These are phyloP conservation scores for Ryuthela nishihirai DNA, from an alignment of 2,888 invertebrate genomes.

Conservation along the genomic window DNA sequence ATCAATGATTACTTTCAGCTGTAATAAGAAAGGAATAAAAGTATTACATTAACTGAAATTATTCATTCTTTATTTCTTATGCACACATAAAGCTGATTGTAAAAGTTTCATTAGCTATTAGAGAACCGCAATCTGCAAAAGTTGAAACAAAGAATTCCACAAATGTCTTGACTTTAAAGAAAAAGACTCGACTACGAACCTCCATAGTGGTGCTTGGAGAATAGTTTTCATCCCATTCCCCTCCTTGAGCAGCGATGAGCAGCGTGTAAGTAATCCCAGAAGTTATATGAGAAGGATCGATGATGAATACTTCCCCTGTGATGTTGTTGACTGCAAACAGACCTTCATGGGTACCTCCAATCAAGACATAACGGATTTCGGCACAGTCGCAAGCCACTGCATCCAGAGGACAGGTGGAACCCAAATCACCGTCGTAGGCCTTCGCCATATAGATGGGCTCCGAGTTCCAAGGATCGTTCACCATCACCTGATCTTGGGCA, in stretches of 20 bases:
- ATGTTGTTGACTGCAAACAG: constrained; percentile 34
- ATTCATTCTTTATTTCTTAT: too few relatives aligned
- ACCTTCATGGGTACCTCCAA: constrained; percentile 5
- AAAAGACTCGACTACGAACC: too few relatives aligned
- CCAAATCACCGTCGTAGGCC: constrained; percentile 32
- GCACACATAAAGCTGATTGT: too few relatives aligned
- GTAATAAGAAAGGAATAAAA: neutral
- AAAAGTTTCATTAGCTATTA: too few relatives aligned
- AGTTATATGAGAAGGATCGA: constrained; percentile 11
- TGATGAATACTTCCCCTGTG: constrained; percentile 37
- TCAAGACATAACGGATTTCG: constrained; percentile 22
- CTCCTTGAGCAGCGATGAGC: constrained; percentile 16
- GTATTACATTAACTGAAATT: too few relatives aligned
- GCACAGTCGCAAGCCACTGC: constrained; percentile 34
- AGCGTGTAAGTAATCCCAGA: constrained; percentile 17
- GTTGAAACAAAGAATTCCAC: too few relatives aligned
- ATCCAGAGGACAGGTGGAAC: constrained; percentile 12
- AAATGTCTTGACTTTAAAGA: too few relatives aligned
- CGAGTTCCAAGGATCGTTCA: constrained; percentile 27
- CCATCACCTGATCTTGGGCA: constrained; percentile 19
- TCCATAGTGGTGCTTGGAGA: too few relatives aligned
- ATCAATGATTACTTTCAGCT: constrained; percentile 25
- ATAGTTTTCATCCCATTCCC: too few relatives aligned
- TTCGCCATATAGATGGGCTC: constrained; percentile 28
- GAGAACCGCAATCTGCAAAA: too few relatives aligned